phyloP scores from a whole-genome alignment of 2,888 invertebrate species.

The Apamea crenata region DNA sequence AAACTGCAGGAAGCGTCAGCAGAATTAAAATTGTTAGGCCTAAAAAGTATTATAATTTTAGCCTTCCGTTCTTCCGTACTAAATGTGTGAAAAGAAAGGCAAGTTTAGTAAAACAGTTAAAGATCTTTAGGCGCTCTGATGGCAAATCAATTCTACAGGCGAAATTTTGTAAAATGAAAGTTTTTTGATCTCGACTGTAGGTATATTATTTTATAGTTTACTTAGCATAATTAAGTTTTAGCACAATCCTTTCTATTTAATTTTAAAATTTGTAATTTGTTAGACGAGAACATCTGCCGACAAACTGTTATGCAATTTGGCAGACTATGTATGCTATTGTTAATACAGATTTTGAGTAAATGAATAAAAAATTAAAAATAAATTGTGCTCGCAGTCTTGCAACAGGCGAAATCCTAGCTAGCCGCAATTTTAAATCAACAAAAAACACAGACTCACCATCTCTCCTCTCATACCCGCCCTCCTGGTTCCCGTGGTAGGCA shows the following conservation, averaged over 20 bases:
- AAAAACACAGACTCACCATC: constrained; percentile 77
- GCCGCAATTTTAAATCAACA: neutral
- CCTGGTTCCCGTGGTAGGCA: constrained; percentile 77
- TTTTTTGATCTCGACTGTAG: no score
- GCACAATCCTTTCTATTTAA: no score
- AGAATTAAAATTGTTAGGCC: neutral
- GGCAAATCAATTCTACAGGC: neutral
- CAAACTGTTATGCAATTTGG: no score
- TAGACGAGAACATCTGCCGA: no score
- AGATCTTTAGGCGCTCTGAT: neutral
- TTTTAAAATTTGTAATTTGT: no score
- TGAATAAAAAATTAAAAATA: no score
- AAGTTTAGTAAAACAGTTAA: neutral
- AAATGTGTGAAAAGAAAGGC: neutral
- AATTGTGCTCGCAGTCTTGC: neutral
- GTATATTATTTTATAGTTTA: no score
- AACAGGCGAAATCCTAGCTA: neutral
- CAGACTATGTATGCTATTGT: no score
- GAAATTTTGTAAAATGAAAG: neutral
- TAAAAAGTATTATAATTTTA: neutral
- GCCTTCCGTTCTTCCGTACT: neutral
- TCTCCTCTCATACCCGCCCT: constrained; percentile 81
- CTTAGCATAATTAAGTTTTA: no score
- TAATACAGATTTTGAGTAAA: no score
- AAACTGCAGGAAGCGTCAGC: neutral